phyloP scores from a whole-genome alignment of 2,113 vertebrate species.

The Rhea pennata region DNA sequence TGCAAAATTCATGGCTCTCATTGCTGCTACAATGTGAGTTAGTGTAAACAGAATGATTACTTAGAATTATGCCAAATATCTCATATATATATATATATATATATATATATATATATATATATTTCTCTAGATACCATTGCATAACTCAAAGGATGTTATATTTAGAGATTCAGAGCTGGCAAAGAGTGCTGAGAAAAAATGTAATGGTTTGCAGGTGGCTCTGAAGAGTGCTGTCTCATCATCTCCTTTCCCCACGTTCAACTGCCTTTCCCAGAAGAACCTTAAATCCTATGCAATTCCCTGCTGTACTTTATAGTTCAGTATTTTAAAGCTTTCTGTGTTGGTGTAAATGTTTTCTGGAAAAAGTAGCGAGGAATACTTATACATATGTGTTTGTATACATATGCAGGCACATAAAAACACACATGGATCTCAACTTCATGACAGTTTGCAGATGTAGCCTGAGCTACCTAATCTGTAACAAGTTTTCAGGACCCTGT shows the following conservation, averaged over 20 bases:
- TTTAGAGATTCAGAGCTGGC: not conserved
- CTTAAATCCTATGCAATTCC: not conserved
- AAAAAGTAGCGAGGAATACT: not conserved
- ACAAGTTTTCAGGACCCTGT: not conserved
- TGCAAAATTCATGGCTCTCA: not conserved
- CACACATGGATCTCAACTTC: not conserved
- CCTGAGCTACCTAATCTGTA: not conserved
- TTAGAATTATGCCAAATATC: not conserved
- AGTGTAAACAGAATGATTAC: not conserved
- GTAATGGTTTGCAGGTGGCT: not conserved
- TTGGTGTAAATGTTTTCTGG: not conserved
- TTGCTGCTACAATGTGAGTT: not conserved
- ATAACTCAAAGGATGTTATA: not conserved
- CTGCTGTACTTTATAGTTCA: not conserved
- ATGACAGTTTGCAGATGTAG: not conserved
- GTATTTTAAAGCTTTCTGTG: not conserved
- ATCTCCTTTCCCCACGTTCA: not conserved
- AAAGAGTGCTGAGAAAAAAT: not conserved
- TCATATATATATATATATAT: not conserved
- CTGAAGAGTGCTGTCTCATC: not conserved
- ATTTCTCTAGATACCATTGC: not conserved
- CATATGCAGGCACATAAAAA: rapidly evolving
- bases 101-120: not conserved
- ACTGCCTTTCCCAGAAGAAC: not conserved
- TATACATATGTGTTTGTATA: not conserved